A percentile compares a stretch with the other conserved stretches of the same genome.
phyloP scores from a whole-genome alignment of 2,888 invertebrate species.

The Quadriops clusia region DNA sequence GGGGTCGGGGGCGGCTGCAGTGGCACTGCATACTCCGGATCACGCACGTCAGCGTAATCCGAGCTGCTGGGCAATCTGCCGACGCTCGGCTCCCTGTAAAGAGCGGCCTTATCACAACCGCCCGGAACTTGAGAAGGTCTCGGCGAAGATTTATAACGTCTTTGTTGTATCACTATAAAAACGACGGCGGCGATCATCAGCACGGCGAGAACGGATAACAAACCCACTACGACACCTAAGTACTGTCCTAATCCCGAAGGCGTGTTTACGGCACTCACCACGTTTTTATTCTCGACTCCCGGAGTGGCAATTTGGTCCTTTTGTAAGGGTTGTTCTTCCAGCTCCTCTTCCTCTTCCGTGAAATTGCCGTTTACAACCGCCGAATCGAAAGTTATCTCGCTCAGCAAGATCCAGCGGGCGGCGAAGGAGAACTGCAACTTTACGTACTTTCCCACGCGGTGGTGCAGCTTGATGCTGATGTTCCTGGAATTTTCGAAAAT shows the following conservation, averaged over 20 bases:
- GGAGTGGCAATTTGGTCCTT: constrained; percentile 24
- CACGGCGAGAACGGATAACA: constrained; percentile 31
- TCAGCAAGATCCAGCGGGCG: constrained; percentile 78
- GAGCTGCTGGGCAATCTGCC: constrained; percentile 26
- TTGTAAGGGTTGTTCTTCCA: constrained; percentile 19
- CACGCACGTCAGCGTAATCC: constrained; percentile 39
- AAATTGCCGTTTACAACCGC: constrained; percentile 31
- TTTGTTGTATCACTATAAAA: constrained; percentile 32
- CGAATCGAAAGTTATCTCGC: constrained; percentile 80
- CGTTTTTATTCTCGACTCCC: constrained; percentile 26
- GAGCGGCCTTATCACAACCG: constrained; percentile 33
- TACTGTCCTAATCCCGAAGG: constrained; percentile 31
- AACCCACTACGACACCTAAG: constrained; percentile 33
- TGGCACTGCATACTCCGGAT: constrained; percentile 54
- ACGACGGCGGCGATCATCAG: constrained; percentile 31
- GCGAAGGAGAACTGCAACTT: constrained; percentile 68
- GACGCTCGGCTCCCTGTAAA: constrained; percentile 33
- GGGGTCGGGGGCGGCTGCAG: constrained; percentile 41
- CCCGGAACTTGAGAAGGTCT: constrained; percentile 29
- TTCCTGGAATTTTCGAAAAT: constrained; percentile 73
- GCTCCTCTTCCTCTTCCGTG: constrained; percentile 29
- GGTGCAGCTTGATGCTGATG: constrained; percentile 69
- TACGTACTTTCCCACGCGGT: constrained; percentile 70
- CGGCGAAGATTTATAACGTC: constrained; percentile 29
- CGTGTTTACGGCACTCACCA: constrained; percentile 30